Evolutionary conservation across 2,113 vertebrate species (phyloP), one percentile per base, ranked within the genome.

Genomic region (Trinectes maculatus): DNA sequence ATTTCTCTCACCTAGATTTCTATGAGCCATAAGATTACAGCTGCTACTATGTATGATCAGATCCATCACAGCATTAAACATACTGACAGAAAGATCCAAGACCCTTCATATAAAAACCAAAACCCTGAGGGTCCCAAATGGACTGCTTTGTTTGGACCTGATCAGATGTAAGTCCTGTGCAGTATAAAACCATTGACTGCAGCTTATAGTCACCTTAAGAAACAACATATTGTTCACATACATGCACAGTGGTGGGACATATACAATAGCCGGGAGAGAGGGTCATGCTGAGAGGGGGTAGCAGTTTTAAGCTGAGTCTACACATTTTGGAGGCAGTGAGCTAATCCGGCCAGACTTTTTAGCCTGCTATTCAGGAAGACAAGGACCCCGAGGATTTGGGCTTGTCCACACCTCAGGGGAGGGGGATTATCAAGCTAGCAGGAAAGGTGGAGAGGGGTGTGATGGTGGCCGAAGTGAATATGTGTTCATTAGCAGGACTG

Each of bases 321-420:
- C 85, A 91, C 89, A 89, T 92, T 91, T 89, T 86, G 84, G 85
- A 85, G 82, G 80, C 53, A 19, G 80, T 53, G 75, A 75, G 58
- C 65, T 92, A 92, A 94, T 92, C 89, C 85, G 60, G 79, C 75
- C 72, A 73, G 88, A 88, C 87, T 80, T 89, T 89, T 92, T 89
- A 87, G 85, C 85, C 89, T 36, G 65, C 88, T 85, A 91, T 91
- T 89, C 82, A 89, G 72, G 63, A 86, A 66, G 87, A 91, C 88
- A 87, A 88, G 87, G 83, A 90, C 84, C 80, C 85, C 73, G 42
- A 86, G 87, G 89, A 89, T 90, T 86, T 83, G 70, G 86, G 88
- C 85, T 90, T 89, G 93, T 93, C 86, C 83, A 83, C 84, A 91
- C 90, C 89, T 92, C 87, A 89, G 91, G 89, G 88, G 78, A 83